Percentiles rank a stretch among this genome's conserved stretches.
phyloP scores from a whole-genome alignment of 1,140 invertebrate genomes.

The Rhopalosiphum padi region DNA sequence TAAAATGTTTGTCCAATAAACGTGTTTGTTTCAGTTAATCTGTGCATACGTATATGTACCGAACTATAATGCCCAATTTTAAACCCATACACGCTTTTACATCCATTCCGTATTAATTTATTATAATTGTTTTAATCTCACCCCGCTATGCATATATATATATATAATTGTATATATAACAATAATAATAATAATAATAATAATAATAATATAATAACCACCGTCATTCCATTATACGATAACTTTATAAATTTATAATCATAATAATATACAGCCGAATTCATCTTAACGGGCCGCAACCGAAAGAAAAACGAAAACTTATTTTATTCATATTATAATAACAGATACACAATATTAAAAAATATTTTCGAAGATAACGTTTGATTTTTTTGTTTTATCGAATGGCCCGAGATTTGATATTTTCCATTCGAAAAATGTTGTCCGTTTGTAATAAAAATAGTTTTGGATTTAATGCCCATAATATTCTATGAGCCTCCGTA shows the following conservation, averaged over 20 bases:
- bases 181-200: no score
- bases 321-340: background rate
- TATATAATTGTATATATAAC: background rate
- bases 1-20: constrained; percentile 14
- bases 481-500: background rate
- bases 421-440: background rate
- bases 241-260: background rate
- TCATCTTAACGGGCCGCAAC: background rate
- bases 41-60: background rate
- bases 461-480: background rate
- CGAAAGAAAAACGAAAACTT: background rate
- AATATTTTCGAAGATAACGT: background rate
- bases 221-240: background rate
- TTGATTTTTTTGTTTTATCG: background rate
- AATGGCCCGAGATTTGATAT: background rate
- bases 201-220: background rate
- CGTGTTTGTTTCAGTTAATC: constrained; percentile 20
- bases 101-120: constrained; percentile 11
- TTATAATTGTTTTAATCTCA: constrained; percentile 25
- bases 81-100: background rate
- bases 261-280: background rate
- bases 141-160: no score
- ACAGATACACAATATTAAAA: background rate
- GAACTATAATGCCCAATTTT: background rate
- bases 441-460: background rate